Conservation (phyloP, 2,888 invertebrate species). For the Acanthosepion pharaonis region DNA sequence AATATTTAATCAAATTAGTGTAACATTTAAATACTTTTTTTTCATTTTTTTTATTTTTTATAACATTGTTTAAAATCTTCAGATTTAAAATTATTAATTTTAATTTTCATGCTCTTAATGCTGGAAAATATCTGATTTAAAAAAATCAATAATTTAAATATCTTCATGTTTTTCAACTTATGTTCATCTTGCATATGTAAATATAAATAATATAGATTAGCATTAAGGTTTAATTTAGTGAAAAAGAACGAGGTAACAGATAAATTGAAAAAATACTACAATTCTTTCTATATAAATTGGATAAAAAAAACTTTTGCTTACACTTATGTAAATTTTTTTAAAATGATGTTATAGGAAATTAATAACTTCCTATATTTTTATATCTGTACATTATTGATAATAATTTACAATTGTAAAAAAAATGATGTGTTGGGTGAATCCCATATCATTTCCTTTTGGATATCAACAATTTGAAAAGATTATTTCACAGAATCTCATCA, state of each 20-base stretch:
- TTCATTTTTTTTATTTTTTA: neutral
- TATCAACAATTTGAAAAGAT: too few relatives aligned
- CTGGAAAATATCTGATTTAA: neutral
- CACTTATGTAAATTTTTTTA: too few relatives aligned
- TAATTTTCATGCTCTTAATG: neutral
- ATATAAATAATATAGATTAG: neutral
- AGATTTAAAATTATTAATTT: too few relatives aligned
- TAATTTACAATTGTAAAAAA: neutral
- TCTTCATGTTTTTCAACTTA: neutral
- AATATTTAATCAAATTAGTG: neutral
- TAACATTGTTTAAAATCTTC: neutral
- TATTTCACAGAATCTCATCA: too few relatives aligned
- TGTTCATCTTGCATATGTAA: neutral
- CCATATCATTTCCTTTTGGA: too few relatives aligned
- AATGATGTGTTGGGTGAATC: too few relatives aligned
- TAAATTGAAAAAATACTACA: too few relatives aligned
- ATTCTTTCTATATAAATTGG: too few relatives aligned
- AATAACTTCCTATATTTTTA: neutral
- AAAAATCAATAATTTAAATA: slow-evolving; percentile 16
- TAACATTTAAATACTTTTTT: neutral
- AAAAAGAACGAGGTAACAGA: too few relatives aligned
- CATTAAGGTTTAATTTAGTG: too few relatives aligned
- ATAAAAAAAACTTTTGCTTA: too few relatives aligned
- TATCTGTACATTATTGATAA: neutral
- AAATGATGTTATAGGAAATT: neutral